A percentile compares a stretch with the other conserved stretches of the same genome.
Conservation (phyloP, 2,888 invertebrate genomes). For the Oscheius sp. region DNA sequence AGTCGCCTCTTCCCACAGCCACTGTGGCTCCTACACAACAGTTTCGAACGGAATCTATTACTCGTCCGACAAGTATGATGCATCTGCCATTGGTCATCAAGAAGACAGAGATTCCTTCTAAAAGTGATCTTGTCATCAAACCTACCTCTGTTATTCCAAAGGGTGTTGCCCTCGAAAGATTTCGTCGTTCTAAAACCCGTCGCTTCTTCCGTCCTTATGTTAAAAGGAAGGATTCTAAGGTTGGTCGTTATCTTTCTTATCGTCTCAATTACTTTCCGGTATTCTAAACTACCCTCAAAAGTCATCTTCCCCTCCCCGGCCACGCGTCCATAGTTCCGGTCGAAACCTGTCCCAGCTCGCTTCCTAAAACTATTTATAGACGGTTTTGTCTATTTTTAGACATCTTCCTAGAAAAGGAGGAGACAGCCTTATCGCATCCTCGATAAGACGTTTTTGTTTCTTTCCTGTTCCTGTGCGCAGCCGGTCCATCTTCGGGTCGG, state of each 20-base stretch:
- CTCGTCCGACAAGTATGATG: slow-evolving; percentile 22
- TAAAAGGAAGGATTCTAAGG: slow-evolving; percentile 4
- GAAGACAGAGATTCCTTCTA: slow-evolving; percentile 33
- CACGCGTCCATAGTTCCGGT: slow-evolving; percentile 5
- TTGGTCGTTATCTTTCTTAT: background rate
- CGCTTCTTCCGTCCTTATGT: slow-evolving; percentile 57
- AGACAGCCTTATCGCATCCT: too few species aligned
- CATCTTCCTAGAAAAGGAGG: background rate
- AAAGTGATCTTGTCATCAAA: slow-evolving; percentile 40
- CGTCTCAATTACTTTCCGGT: too few species aligned
- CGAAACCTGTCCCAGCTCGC: slow-evolving; percentile 4
- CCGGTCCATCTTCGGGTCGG: slow-evolving; percentile 15
- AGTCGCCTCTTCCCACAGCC: slow-evolving; percentile 26
- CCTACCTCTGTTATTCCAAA: slow-evolving; percentile 37
- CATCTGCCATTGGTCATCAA: slow-evolving; percentile 20
- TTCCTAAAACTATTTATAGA: background rate
- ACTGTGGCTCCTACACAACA: slow-evolving; percentile 11
- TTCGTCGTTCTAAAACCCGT: slow-evolving; percentile 46
- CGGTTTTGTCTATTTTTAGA: background rate
- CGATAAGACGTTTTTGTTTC: slow-evolving; percentile 7
- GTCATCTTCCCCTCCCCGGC: background rate
- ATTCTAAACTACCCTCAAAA: too few species aligned
- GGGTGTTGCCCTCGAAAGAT: slow-evolving; percentile 42
- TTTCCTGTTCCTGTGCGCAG: slow-evolving; percentile 4
- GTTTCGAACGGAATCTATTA: background rate